These are phyloP conservation scores for Apomyelois bistriatella DNA, from an alignment of 2,888 invertebrate genomes.

Conservation along the genomic window DNA sequence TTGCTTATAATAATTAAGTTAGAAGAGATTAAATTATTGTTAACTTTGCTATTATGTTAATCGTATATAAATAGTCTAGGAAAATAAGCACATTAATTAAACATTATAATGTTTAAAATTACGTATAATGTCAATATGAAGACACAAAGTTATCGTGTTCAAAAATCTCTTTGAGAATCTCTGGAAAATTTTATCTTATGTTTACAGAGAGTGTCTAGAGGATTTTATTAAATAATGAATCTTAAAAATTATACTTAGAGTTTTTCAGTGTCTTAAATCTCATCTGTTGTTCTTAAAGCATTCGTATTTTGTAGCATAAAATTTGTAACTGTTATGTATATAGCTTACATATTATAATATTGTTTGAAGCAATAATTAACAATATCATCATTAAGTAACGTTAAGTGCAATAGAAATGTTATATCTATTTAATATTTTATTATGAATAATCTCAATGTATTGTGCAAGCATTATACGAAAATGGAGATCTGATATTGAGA, in stretches of 20 bases:
- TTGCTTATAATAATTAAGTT: constrained; percentile 65
- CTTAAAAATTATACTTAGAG: background rate
- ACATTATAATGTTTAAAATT: constrained; percentile 27
- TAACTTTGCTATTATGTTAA: constrained; percentile 75
- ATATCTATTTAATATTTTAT: constrained; percentile 67
- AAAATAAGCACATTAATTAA: constrained; percentile 14
- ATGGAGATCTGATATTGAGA: constrained; percentile 76
- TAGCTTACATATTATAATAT: constrained; percentile 45
- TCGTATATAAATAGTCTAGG: constrained; percentile 40
- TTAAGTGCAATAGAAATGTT: constrained; percentile 76
- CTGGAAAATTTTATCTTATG: constrained; percentile 27
- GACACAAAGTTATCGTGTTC: constrained; percentile 23
- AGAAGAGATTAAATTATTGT: constrained; percentile 79
- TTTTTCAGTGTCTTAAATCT: constrained; percentile 13
- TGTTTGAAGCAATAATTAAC: constrained; percentile 63
- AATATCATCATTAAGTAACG: constrained; percentile 42
- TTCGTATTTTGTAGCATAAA: constrained; percentile 8
- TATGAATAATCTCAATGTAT: constrained; percentile 43
- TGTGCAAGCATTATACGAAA: constrained; percentile 47
- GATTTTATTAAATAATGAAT: background rate
- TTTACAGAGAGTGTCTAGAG: background rate
- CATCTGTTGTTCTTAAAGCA: background rate
- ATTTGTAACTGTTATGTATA: constrained; percentile 40
- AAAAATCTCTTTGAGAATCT: constrained; percentile 70
- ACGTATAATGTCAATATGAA: background rate